Conservation (phyloP, 2,113 vertebrate genomes). For the Tichodroma muraria region DNA sequence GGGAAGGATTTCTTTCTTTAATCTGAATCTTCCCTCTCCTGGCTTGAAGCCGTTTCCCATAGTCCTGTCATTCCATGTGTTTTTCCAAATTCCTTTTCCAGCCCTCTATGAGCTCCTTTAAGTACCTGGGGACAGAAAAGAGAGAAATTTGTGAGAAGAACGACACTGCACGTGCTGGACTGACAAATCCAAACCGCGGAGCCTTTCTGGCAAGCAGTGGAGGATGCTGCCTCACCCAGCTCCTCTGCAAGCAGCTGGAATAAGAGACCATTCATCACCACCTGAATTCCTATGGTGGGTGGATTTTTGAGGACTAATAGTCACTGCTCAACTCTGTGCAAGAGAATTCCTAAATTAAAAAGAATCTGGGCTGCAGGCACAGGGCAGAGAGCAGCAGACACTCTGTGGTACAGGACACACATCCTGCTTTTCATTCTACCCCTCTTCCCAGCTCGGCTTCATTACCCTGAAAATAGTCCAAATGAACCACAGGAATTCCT, state of each 20-base stretch:
- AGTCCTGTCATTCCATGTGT: background rate
- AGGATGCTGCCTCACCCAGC: background rate
- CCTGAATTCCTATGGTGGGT: background rate
- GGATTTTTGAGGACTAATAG: background rate
- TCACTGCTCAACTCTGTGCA: background rate
- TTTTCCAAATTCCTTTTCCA: background rate
- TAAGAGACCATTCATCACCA: background rate
- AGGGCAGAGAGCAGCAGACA: background rate
- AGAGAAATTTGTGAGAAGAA: background rate
- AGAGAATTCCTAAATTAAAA: background rate
- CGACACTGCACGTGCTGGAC: background rate
- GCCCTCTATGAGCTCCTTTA: background rate
- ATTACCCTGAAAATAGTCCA: background rate
- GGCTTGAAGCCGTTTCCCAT: background rate
- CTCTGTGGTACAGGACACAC: rapidly evolving
- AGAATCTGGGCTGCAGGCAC: background rate
- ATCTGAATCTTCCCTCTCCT: background rate
- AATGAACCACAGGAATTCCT: background rate
- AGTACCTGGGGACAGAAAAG: background rate
- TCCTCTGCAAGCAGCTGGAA: background rate
- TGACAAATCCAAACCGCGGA: background rate
- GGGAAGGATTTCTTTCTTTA: background rate
- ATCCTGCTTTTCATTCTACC: background rate
- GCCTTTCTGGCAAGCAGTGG: background rate
- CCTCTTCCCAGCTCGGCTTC: background rate